These are phyloP conservation scores for Rallus crepitans DNA, from an alignment of 2,797 vertebrate species.

Conservation along the genomic window DNA sequence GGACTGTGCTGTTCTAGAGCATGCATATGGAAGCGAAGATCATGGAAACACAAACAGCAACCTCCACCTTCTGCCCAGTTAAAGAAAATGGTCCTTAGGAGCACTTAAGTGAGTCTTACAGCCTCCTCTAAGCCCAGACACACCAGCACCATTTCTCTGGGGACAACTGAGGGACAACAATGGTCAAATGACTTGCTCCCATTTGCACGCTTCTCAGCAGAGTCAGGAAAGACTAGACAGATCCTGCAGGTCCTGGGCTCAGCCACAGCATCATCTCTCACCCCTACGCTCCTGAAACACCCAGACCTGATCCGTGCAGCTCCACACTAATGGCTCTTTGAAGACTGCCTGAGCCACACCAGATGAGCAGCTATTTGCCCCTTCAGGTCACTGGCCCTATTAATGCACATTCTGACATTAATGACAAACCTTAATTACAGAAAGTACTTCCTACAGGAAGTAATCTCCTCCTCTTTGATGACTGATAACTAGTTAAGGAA, in stretches of 20 bases:
- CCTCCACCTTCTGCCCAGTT: not conserved
- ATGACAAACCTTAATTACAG: slow-evolving; percentile 55
- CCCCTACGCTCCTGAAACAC: not conserved
- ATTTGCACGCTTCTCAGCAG: not conserved
- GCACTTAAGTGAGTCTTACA: not conserved
- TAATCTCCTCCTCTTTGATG: slow-evolving; percentile 67
- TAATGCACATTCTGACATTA: slow-evolving; percentile 48
- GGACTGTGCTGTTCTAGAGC: not conserved
- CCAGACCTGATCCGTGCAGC: not conserved
- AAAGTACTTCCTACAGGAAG: slow-evolving; percentile 75
- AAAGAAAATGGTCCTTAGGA: not conserved
- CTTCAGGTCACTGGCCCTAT: slow-evolving; percentile 57
- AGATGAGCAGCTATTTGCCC: slow-evolving; percentile 57
- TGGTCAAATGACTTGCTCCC: not conserved
- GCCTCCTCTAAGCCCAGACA: not conserved
- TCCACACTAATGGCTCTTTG: slow-evolving; percentile 15
- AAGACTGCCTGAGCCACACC: slow-evolving; percentile 25
- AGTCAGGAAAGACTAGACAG: not conserved
- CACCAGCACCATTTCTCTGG: not conserved
- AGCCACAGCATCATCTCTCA: not conserved
- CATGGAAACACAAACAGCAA: not conserved
- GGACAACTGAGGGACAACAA: not conserved
- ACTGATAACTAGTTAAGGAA: slow-evolving; percentile 63
- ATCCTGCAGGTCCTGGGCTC: not conserved
- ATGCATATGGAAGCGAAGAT: not conserved